Evolutionary conservation across 2,888 invertebrate species (phyloP), one percentile per base, ranked within the genome.

Genomic region (Agonopterix heracliana): DNA sequence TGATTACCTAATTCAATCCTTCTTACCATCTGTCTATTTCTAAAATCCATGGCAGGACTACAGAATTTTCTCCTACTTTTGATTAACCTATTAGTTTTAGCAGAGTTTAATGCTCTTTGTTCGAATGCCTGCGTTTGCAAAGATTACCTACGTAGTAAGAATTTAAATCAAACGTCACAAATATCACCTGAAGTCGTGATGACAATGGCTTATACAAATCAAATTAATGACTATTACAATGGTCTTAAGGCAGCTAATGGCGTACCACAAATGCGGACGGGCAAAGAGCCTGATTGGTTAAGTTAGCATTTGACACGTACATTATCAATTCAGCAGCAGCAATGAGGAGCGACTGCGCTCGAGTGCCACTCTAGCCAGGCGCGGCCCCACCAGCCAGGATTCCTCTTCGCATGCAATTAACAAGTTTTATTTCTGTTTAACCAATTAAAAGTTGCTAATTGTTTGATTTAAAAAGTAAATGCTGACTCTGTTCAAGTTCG

Each of bases 251-350:
- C 52, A 53, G 71, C 66, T 67, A 75, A 71, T 77, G 70, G 69
- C 61, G 64, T 56, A 64, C 71, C 71, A 56, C 73, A 71, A 71
- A 68, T 68, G 68, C 26, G 26, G 26, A 26, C 26, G 67, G 59
- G 58, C 51, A 61, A 60, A 54, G 56, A 54, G 48, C 64, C 54
- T 56, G 76, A 87, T 86, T 85, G 81, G 79, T 79, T 65, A 70
- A 83, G 83, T 87, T 87, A 84, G 78, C 76, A 61, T 73, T 73
- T 66, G 75, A 81, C 86, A 87, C 86, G 86, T 78, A 71, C 74
- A 71, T 73, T 71, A 74, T 65, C 75, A 74, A 74, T 73, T 71
- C 74, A 68, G 68, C 63, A 61, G 61, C 71, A 68, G 70, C 71
- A 77, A 74, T 68, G 63, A 64, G 67, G 65, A 59, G 55, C 8